Percentiles rank a stretch among this genome's conserved stretches.
Evolutionary conservation across 1,140 invertebrate genomes (phyloP).

Genomic region (Helicoverpa armigera): DNA sequence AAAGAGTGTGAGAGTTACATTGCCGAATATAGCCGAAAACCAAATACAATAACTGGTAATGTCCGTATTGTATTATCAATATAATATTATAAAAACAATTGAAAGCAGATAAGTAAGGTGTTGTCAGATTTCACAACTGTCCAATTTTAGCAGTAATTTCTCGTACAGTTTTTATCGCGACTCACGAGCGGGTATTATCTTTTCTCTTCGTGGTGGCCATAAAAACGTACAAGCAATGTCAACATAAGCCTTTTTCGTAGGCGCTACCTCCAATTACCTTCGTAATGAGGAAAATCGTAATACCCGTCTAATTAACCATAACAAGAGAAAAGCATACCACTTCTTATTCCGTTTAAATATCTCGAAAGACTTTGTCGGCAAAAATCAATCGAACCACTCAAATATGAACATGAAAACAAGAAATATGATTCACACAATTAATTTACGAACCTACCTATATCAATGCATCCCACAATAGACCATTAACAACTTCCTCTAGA

Average conservation of each 20-base stretch:
- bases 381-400: constrained; percentile 25
- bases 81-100: too few relatives aligned
- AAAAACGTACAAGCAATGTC: constrained; percentile 10
- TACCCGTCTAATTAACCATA: constrained; percentile 13
- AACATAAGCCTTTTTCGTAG: constrained; percentile 24
- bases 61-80: too few relatives aligned
- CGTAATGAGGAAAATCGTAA: constrained; percentile 25
- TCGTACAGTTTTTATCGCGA: background rate
- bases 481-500: constrained; percentile 44
- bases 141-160: background rate
- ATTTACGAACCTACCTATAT: constrained; percentile 29
- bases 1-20: too few relatives aligned
- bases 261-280: constrained; percentile 4
- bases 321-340: constrained; percentile 33
- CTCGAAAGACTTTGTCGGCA: constrained; percentile 3
- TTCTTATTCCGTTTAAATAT: background rate
- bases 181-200: background rate
- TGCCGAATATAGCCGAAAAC: too few relatives aligned
- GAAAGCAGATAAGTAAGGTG: background rate
- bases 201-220: too few relatives aligned
- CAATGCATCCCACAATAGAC: constrained; percentile 34
- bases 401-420: constrained; percentile 16
- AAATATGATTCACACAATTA: constrained; percentile 40
- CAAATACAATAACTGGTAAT: too few relatives aligned
- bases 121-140: background rate